A percentile compares a stretch with the other conserved stretches of the same genome.
These are phyloP conservation scores for Drosophila tripunctata DNA, from an alignment of 2,888 invertebrate genomes.

Conservation along the genomic window DNA sequence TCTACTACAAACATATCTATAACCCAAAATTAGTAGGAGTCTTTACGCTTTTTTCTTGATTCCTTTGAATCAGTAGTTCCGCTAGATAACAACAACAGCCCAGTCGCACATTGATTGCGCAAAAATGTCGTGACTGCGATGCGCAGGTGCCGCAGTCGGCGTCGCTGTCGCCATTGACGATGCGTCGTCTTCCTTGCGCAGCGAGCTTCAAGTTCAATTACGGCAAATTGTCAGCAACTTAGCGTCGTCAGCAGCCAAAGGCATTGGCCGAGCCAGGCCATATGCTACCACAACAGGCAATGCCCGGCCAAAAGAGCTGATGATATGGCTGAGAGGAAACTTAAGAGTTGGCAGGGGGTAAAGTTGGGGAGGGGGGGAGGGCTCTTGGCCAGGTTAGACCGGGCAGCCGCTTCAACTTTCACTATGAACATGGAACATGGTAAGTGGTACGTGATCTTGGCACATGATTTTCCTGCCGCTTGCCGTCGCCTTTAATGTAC, in stretches of 20 bases:
- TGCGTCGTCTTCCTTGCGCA: constrained; percentile 58
- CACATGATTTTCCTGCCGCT: constrained; percentile 56
- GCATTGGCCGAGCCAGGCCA: constrained; percentile 49
- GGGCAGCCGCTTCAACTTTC: constrained; percentile 49
- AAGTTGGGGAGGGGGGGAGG: background rate
- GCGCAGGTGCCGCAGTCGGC: constrained; percentile 2
- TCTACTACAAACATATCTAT: no score
- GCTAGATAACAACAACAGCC: background rate
- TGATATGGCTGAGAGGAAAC: no score
- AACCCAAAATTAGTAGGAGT: no score
- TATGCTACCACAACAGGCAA: background rate
- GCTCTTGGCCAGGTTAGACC: constrained; percentile 1
- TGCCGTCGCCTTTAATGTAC: constrained; percentile 15
- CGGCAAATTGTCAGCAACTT: constrained; percentile 62
- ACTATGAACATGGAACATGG: constrained; percentile 32
- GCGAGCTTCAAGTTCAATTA: constrained; percentile 67
- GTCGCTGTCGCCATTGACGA: background rate
- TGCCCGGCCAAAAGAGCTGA: background rate
- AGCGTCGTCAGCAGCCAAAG: constrained; percentile 44
- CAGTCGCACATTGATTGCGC: constrained; percentile 52
- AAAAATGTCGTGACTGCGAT: constrained; percentile 63
- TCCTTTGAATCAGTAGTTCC: no score
- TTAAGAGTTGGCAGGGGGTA: no score
- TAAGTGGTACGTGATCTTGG: constrained; percentile 48
- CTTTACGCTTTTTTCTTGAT: no score